Evolutionary conservation across 2,113 vertebrate genomes (phyloP).

Genomic region (Phyllopteryx taeniolatus): DNA sequence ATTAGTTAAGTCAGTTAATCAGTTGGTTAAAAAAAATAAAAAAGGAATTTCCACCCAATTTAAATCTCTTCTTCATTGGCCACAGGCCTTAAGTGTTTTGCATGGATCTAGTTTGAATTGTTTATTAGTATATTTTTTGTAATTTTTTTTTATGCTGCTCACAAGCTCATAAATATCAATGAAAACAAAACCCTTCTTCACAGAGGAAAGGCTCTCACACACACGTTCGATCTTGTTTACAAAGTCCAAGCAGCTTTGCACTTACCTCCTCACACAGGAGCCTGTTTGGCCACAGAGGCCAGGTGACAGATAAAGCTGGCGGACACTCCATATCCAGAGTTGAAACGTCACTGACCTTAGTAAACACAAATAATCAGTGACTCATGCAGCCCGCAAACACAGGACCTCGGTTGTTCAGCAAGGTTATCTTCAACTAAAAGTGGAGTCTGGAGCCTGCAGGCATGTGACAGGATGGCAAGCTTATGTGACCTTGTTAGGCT

Average conservation of each 20-base stretch:
- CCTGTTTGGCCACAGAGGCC: slow-evolving; percentile 24
- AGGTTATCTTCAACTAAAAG: slow-evolving; percentile 60
- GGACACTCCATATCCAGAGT: slow-evolving; percentile 32
- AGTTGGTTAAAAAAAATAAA: too few relatives aligned
- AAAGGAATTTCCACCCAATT: neutral
- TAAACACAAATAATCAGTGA: slow-evolving; percentile 61
- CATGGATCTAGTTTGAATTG: neutral
- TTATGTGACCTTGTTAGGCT: slow-evolving; percentile 58
- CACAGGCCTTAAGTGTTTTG: neutral
- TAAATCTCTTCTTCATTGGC: neutral
- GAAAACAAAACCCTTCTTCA: neutral
- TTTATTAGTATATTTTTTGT: neutral
- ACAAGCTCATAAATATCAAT: neutral
- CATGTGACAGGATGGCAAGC: slow-evolving; percentile 38
- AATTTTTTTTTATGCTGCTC: neutral
- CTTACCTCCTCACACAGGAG: slow-evolving; percentile 33
- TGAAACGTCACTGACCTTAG: slow-evolving; percentile 39
- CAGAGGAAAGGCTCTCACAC: neutral
- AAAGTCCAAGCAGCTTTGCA: slow-evolving; percentile 33
- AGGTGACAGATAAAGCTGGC: slow-evolving; percentile 50
- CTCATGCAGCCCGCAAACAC: slow-evolving; percentile 43
- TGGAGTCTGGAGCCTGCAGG: slow-evolving; percentile 48
- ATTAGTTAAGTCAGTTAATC: too few relatives aligned
- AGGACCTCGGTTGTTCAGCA: slow-evolving; percentile 48
- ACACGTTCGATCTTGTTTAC: slow-evolving; percentile 37